Conservation (phyloP, 2,888 invertebrate species). For the Morinoia aosen region DNA sequence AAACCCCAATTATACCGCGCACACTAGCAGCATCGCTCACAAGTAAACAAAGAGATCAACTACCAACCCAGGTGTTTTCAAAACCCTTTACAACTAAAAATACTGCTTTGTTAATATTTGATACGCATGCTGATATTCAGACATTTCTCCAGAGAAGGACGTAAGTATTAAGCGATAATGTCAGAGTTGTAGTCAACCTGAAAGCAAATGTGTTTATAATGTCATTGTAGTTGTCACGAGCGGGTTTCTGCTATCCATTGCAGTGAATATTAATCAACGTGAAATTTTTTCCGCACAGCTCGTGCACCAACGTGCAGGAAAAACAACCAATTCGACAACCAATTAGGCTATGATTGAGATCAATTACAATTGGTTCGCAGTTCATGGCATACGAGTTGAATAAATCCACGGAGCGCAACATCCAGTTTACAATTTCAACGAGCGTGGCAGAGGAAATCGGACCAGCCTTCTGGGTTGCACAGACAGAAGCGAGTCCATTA, state of each 20-base stretch:
- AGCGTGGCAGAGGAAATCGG: slow-evolving; percentile 32
- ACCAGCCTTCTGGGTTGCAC: not conserved
- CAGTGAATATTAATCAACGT: too few relatives aligned
- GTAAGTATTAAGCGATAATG: too few relatives aligned
- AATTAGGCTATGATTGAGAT: not conserved
- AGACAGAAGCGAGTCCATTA: slow-evolving; percentile 43
- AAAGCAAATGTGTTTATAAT: too few relatives aligned
- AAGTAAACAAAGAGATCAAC: too few relatives aligned
- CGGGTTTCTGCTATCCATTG: too few relatives aligned
- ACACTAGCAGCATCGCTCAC: not conserved
- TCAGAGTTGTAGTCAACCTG: too few relatives aligned
- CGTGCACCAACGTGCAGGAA: not conserved
- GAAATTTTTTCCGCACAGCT: not conserved
- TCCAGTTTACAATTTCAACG: slow-evolving; percentile 9
- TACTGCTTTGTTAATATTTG: too few relatives aligned
- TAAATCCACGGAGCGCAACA: slow-evolving; percentile 1
- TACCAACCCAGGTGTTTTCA: too few relatives aligned
- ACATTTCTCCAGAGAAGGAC: too few relatives aligned
- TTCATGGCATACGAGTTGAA: not conserved
- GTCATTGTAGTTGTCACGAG: too few relatives aligned
- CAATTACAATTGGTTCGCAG: not conserved
- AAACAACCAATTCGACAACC: not conserved
- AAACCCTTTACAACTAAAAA: too few relatives aligned
- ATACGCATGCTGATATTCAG: too few relatives aligned
- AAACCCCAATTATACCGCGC: not conserved